Evolutionary conservation across 2,888 invertebrate genomes (phyloP), one percentile per base, ranked within the genome.

Genomic region (Deilephila elpenor): DNA sequence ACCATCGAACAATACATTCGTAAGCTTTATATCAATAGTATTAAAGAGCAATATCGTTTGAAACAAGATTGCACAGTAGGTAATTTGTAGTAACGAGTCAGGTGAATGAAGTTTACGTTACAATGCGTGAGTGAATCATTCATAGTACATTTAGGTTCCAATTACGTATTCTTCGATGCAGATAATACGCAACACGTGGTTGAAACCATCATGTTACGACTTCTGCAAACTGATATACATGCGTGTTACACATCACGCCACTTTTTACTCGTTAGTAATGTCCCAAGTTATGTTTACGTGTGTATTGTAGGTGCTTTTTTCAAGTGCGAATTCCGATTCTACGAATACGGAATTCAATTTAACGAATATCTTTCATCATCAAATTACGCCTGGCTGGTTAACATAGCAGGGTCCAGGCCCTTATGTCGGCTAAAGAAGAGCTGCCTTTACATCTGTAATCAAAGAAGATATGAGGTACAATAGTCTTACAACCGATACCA

Each of bases 61-160:
- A 51, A 67, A 51, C 44, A 17, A n/a, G 25, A 51, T 25, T 51
- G 14, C 44, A 44, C 25, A 67, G 44, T 44, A 67, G 20, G 6
- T 67, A 34, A 62, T 62, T 8, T 67, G 67, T 25, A 20, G 67
- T 51, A 51, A 11, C 56, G 56, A 51, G 11, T 56, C 64, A 61
- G 11, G 51, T 72, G 72, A 72, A 72, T 72, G 72, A 59, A 72
- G 72, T 72, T 72, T 72, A 72, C 72, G 72, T 64, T 67, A 59
- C 64, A 72, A 72, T 72, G 72, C 64, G 72, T 72, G 56, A 59
- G 72, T 72, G 64, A 72, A 67, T 72, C 72, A 72, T 72, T 72
- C 37, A 72, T 72, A 72, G 71, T 71, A 71, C 67, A 67, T 67
- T 67, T 51, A 67, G 67, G 25, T 67, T 67, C 51, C 25, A 25